These are phyloP conservation scores for Glandiceps talaboti DNA, from an alignment of 53 echinoderm and acorn worm genomes.

Conservation along the genomic window DNA sequence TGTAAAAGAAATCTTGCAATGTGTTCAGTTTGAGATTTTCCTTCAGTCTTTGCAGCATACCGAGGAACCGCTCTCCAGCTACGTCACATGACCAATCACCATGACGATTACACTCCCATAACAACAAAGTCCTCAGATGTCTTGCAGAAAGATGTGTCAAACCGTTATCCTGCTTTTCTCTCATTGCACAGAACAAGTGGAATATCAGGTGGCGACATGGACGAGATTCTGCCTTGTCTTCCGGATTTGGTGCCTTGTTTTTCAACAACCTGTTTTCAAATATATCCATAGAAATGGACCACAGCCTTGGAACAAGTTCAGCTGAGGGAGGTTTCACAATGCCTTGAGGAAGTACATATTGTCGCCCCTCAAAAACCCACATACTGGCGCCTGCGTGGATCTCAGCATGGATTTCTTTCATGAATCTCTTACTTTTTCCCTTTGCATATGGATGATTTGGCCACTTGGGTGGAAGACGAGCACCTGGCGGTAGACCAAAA, in stretches of 20 bases:
- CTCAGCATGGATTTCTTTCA: not conserved
- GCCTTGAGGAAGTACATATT: not conserved
- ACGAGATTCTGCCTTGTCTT: not conserved
- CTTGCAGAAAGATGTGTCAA: not conserved
- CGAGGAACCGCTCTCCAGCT: not conserved
- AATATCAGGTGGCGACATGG: not conserved
- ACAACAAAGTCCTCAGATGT: not conserved
- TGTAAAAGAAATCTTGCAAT: not conserved
- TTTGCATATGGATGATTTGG: not conserved
- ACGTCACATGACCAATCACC: not conserved
- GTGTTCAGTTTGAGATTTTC: not conserved
- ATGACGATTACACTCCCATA: not conserved
- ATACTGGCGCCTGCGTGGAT: not conserved
- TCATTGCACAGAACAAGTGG: not conserved
- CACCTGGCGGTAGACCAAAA: not conserved
- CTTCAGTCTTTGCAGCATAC: not conserved
- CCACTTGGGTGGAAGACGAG: not conserved
- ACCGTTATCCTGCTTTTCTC: not conserved
- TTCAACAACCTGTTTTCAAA: not conserved
- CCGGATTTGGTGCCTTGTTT: not conserved
- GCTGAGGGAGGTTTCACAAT: not conserved
- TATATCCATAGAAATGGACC: not conserved
- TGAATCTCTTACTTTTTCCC: not conserved
- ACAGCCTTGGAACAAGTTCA: not conserved
- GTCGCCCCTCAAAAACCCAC: not conserved